Evolutionary conservation across 2,888 invertebrate genomes (phyloP), one percentile per base, ranked within the genome.

Genomic region (Leptinotarsa juncta): DNA sequence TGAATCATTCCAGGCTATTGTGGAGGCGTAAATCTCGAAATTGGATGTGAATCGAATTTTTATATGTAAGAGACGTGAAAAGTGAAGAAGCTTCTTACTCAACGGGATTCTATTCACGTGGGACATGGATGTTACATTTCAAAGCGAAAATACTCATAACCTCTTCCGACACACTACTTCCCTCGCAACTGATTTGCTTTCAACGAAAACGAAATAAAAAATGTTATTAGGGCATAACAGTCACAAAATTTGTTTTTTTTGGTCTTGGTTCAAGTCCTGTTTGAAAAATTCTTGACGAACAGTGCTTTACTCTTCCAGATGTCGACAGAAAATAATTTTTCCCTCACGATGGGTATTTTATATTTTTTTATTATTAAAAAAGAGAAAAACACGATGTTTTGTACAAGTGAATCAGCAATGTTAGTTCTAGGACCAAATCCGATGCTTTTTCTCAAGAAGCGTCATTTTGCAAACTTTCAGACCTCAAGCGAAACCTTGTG

Each of bases 21-120:
- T 86, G 84, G 82, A 80, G 78, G 80, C 81, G 82, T 84, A 85
- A 84, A 84, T 85, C 83, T 83, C 81, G 82, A 86, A 87, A 86
- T 87, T 87, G 87, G 85, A 86, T 85, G 82, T 86, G 86, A 86
- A 86, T 86, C 84, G 86, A 85, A 86, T 83, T 82, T 82, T 81
- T 79, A 77, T 68, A 78, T 78, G 77, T 79, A 79, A 77, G 78
- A 77, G 81, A 78, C 79, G 80, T 77, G 82, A 79, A 81, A 82
- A 80, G 80, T 79, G 79, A 80, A 76, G 78, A 78, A 81, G 79
- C 78, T 78, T 79, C 78, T 75, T 78, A 79, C 74, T 76, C 77
- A 76, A 78, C 76, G 77, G 75, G 82, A 80, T 82, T 79, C 80
- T 78, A 81, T 80, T 81, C 83, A 82, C 78, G 74, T 75, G 82